phyloP scores from a whole-genome alignment of 1,140 invertebrate genomes.

The Hyphantria cunea region DNA sequence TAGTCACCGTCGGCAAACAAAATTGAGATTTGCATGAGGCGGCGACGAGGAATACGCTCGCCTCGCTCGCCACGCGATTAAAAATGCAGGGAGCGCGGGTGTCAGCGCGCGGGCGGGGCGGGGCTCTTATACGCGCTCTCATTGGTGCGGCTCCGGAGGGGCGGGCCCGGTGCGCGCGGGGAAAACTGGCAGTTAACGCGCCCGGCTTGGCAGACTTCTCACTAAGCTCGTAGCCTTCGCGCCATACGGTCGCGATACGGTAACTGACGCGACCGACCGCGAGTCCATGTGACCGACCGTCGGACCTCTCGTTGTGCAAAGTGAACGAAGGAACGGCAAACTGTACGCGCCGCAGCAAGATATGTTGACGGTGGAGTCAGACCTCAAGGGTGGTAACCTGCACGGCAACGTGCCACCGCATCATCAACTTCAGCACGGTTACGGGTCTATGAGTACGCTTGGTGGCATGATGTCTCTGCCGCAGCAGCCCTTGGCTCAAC shows the following conservation, averaged over 20 bases:
- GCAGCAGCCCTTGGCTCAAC: slow-evolving; percentile 81
- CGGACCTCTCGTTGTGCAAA: slow-evolving; percentile 74
- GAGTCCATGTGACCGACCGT: slow-evolving; percentile 77
- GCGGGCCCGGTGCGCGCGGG: slow-evolving; percentile 52
- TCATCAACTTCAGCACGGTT: slow-evolving; percentile 86
- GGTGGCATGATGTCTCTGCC: slow-evolving; percentile 85
- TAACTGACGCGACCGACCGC: slow-evolving; percentile 62
- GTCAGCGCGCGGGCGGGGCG: slow-evolving; percentile 63
- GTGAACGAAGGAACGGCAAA: slow-evolving; percentile 83
- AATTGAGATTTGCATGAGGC: slow-evolving; percentile 78
- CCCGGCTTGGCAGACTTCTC: slow-evolving; percentile 62
- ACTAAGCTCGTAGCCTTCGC: slow-evolving; percentile 76
- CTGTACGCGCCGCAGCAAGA: slow-evolving; percentile 87
- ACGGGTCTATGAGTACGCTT: slow-evolving; percentile 87
- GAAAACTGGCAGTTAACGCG: slow-evolving; percentile 53
- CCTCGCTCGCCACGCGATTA: slow-evolving; percentile 73
- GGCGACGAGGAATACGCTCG: slow-evolving; percentile 68
- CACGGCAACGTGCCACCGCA: slow-evolving; percentile 91
- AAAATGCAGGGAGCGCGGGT: slow-evolving; percentile 72
- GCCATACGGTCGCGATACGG: slow-evolving; percentile 63
- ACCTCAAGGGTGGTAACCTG: slow-evolving; percentile 91
- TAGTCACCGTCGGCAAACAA: slow-evolving; percentile 75
- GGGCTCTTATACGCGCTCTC: slow-evolving; percentile 37
- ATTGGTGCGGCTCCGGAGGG: slow-evolving; percentile 43
- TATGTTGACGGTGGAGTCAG: slow-evolving; percentile 94